phyloP scores from a whole-genome alignment of 2,797 vertebrate species.

The Galagoides demidoff region DNA sequence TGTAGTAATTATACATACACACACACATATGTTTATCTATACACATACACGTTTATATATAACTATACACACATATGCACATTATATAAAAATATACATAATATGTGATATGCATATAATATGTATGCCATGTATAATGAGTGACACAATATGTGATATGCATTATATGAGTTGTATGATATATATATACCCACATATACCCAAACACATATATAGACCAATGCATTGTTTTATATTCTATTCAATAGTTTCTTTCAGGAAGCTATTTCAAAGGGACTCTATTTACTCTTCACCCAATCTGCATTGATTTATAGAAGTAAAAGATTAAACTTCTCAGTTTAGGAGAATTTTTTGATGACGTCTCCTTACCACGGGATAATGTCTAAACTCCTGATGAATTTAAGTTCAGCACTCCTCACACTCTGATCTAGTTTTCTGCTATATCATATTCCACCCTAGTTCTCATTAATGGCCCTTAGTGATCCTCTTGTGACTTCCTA shows the following conservation, averaged over 20 bases:
- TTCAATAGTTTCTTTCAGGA: not conserved
- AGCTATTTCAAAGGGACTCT: not conserved
- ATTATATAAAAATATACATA: not conserved
- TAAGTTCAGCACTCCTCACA: not conserved
- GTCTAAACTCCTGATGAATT: not conserved
- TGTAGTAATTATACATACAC: not conserved
- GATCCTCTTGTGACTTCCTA: constrained; percentile 27
- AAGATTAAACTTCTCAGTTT: constrained; percentile 7
- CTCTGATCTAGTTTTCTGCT: constrained; percentile 15
- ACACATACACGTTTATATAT: not conserved
- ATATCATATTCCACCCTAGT: not conserved
- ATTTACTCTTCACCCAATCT: not conserved
- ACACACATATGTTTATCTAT: not conserved
- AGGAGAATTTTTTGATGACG: not conserved
- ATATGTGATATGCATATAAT: not conserved
- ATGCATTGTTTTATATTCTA: not conserved
- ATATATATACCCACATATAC: not conserved
- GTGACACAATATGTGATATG: not conserved
- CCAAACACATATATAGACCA: not conserved
- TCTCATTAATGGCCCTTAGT: not conserved
- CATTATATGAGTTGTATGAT: not conserved
- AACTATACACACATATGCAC: not conserved
- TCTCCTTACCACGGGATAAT: not conserved
- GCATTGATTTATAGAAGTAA: constrained; percentile 11
- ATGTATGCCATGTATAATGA: not conserved